phyloP scores from a whole-genome alignment of 2,888 invertebrate genomes.

The Pocota personata region DNA sequence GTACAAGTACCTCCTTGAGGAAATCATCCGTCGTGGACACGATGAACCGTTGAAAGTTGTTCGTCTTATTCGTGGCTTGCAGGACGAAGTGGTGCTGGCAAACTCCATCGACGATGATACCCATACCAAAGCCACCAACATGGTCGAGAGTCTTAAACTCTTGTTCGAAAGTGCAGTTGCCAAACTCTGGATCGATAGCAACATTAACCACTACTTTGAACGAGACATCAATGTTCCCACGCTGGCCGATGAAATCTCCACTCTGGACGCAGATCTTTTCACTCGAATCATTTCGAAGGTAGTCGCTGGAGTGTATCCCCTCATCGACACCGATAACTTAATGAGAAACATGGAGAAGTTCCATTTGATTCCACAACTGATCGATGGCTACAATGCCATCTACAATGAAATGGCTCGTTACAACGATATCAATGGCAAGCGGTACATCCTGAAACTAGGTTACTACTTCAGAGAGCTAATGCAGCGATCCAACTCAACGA shows the following conservation, averaged over 20 bases:
- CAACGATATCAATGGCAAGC: constrained; percentile 60
- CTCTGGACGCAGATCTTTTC: constrained; percentile 45
- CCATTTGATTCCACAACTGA: constrained; percentile 62
- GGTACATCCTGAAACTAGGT: constrained; percentile 46
- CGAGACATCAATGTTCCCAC: constrained; percentile 21
- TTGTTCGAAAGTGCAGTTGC: constrained; percentile 57
- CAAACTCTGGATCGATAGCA: constrained; percentile 61
- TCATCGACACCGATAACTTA: constrained; percentile 41
- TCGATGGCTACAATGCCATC: constrained; percentile 48
- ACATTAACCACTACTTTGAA: constrained; percentile 36
- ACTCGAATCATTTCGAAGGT: constrained; percentile 55
- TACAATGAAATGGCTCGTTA: constrained; percentile 52
- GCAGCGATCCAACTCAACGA: constrained; percentile 48
- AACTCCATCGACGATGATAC: constrained; percentile 41
- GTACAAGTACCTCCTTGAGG: constrained; percentile 52
- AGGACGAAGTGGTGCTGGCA: constrained; percentile 46
- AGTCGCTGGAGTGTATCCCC: constrained; percentile 25
- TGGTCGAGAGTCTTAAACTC: constrained; percentile 56
- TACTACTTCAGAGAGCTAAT: constrained; percentile 51
- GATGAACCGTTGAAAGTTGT: constrained; percentile 55
- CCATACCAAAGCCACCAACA: constrained; percentile 45
- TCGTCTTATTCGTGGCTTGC: constrained; percentile 55
- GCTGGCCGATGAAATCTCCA: constrained; percentile 59
- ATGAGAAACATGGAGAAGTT: constrained; percentile 67
- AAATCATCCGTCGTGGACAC: constrained; percentile 46